Conservation (phyloP, 2,888 invertebrate genomes). For the Cheilosia soror region DNA sequence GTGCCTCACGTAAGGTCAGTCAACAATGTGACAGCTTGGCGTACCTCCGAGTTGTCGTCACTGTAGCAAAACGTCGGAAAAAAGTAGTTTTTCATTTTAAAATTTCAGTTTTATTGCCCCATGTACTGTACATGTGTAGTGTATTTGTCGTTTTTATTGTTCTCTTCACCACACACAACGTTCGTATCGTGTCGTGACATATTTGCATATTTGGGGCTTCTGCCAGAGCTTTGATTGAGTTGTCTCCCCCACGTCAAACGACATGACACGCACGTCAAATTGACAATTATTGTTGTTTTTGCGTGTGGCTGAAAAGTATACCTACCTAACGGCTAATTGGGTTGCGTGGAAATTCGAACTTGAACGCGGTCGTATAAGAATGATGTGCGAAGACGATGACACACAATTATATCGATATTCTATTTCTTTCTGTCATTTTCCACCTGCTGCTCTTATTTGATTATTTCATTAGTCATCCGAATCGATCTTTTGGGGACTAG, state of each 20-base stretch:
- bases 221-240: slow-evolving; percentile 41
- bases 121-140: not conserved
- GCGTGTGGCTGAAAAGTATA: slow-evolving; percentile 32
- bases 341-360: slow-evolving; percentile 55
- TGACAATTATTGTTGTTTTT: slow-evolving; percentile 27
- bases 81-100: slow-evolving; percentile 11
- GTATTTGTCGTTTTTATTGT: slow-evolving; percentile 15
- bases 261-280: slow-evolving; percentile 33
- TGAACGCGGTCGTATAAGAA: slow-evolving; percentile 18
- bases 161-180: slow-evolving; percentile 1
- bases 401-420: slow-evolving; percentile 53
- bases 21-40: slow-evolving; percentile 38
- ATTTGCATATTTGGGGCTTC: slow-evolving; percentile 33
- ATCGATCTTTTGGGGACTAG: not conserved
- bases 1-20: slow-evolving; percentile 50
- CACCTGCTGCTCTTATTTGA: slow-evolving; percentile 34
- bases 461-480: slow-evolving; percentile 48
- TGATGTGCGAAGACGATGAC: slow-evolving; percentile 7
- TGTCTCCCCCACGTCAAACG: slow-evolving; percentile 26
- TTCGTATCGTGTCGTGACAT: slow-evolving; percentile 28
- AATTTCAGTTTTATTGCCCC: slow-evolving; percentile 25
- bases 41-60: not conserved
- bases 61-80: not conserved
- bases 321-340: not conserved
- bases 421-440: slow-evolving; percentile 16